Evolutionary conservation across 2,797 vertebrate genomes (phyloP).

Genomic region (Allobates femoralis): DNA sequence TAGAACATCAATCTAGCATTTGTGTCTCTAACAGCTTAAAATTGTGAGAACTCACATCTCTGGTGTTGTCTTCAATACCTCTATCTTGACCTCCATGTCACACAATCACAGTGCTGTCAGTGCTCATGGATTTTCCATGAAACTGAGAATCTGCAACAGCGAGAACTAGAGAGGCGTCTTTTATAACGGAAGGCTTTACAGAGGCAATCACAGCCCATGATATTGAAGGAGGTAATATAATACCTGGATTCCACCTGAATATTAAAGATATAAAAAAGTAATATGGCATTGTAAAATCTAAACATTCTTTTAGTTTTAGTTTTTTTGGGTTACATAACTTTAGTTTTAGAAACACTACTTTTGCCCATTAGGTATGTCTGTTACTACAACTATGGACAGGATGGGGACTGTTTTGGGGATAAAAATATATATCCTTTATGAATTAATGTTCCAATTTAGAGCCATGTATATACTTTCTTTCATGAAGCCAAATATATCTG

Average conservation of each 20-base stretch:
- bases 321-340: too few relatives aligned
- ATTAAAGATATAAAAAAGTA: not conserved
- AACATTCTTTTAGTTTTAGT: not conserved
- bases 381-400: too few relatives aligned
- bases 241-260: not conserved
- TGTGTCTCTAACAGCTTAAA: constrained; percentile 53
- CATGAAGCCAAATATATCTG: too few relatives aligned
- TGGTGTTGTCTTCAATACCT: constrained; percentile 48
- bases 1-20: constrained; percentile 54
- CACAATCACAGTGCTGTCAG: constrained; percentile 53
- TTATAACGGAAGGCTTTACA: not conserved
- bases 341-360: too few relatives aligned
- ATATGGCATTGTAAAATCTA: not conserved
- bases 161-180: constrained; percentile 30
- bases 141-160: constrained; percentile 30
- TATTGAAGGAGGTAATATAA: not conserved
- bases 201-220: not conserved
- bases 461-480: too few relatives aligned
- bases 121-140: constrained; percentile 43
- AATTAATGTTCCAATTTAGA: too few relatives aligned
- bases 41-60: constrained; percentile 52
- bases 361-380: too few relatives aligned
- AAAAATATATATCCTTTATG: too few relatives aligned
- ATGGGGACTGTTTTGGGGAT: too few relatives aligned
- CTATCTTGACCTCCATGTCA: constrained; percentile 50